Evolutionary conservation across 1,140 invertebrate genomes (phyloP).

Genomic region (Ectropis grisescens): DNA sequence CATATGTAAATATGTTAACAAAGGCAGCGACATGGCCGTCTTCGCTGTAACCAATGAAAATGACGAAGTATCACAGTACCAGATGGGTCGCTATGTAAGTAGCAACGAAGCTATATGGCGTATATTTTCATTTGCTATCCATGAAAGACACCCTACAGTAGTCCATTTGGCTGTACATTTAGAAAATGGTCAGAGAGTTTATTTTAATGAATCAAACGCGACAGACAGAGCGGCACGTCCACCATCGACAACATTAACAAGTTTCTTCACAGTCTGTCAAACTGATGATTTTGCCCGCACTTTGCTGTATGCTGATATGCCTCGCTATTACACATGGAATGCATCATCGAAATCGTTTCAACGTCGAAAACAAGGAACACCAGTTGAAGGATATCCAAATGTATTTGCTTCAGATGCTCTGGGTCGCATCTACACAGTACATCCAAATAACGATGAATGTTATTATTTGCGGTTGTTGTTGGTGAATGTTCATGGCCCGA

Average conservation of each 20-base stretch:
- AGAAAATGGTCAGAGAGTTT: constrained; percentile 47
- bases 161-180: no score
- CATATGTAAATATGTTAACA: constrained; percentile 1
- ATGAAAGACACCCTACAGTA: no score
- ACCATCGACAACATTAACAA: constrained; percentile 44
- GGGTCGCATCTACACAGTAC: constrained; percentile 38
- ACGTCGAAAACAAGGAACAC: constrained; percentile 25
- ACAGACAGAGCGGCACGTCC: constrained; percentile 18
- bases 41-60: constrained; percentile 11
- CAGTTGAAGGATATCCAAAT: constrained; percentile 21
- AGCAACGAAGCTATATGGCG: constrained; percentile 46
- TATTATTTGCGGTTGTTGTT: constrained; percentile 49
- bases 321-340: constrained; percentile 45
- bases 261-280: constrained; percentile 43
- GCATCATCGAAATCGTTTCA: constrained; percentile 21
- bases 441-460: constrained; percentile 36
- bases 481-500: no score
- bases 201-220: constrained; percentile 38
- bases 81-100: constrained; percentile 51
- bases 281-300: constrained; percentile 37
- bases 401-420: constrained; percentile 22
- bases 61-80: constrained; percentile 34
- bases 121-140: constrained; percentile 38
- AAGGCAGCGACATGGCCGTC: no score
- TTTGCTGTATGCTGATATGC: constrained; percentile 44